Percentiles rank a stretch among this genome's conserved stretches.
Evolutionary conservation across 2,888 invertebrate genomes (phyloP).

Genomic region (Embidobia sp.): DNA sequence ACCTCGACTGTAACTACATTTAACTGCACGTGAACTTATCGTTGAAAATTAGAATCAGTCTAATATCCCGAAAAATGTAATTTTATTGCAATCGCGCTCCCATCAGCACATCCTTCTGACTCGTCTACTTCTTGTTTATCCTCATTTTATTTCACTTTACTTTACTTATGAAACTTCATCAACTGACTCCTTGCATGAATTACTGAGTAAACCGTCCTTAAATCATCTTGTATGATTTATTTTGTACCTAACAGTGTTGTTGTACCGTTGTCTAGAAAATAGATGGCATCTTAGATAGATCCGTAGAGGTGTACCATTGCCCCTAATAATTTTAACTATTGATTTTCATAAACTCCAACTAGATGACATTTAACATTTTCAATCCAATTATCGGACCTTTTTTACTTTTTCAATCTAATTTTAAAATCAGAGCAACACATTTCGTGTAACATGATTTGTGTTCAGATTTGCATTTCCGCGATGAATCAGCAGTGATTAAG

Average conservation of each 20-base stretch:
- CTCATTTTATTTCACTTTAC: too few species aligned
- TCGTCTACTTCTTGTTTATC: not conserved
- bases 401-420: not conserved
- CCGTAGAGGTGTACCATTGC: slow-evolving; percentile 1
- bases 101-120: not conserved
- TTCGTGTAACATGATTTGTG: too few species aligned
- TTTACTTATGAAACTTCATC: too few species aligned
- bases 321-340: slow-evolving; percentile 18
- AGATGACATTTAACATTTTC: slow-evolving; percentile 24
- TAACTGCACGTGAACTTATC: slow-evolving; percentile 59
- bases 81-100: not conserved
- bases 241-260: too few species aligned
- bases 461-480: too few species aligned
- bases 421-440: slow-evolving; percentile 21
- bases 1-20: slow-evolving; percentile 53
- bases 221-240: too few species aligned
- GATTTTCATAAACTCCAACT: slow-evolving; percentile 13
- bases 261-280: slow-evolving; percentile 20
- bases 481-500: too few species aligned
- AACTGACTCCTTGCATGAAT: slow-evolving; percentile 20
- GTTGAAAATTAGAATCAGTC: slow-evolving; percentile 29
- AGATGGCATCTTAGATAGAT: slow-evolving; percentile 26
- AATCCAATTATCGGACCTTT: not conserved
- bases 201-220: not conserved
- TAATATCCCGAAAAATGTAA: slow-evolving; percentile 18